These are phyloP conservation scores for Oasisia sp. DNA, from an alignment of 2,888 invertebrate genomes.

Conservation along the genomic window DNA sequence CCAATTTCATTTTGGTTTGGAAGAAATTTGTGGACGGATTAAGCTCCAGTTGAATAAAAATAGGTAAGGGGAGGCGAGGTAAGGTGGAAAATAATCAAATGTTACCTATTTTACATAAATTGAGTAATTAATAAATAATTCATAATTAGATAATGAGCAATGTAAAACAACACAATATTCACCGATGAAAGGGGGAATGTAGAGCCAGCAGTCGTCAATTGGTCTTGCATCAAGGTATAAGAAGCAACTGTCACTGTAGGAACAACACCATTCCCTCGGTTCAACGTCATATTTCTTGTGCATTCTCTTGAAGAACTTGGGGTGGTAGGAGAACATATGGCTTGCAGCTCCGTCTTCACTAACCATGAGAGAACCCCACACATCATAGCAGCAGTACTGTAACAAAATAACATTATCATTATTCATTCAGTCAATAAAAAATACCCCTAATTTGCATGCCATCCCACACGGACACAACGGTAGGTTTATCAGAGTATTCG, in stretches of 20 bases:
- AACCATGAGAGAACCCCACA: background rate
- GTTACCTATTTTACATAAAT: too few species aligned
- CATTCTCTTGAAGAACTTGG: background rate
- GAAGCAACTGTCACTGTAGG: background rate
- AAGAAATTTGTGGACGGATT: too few species aligned
- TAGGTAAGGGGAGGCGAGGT: too few species aligned
- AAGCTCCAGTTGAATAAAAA: too few species aligned
- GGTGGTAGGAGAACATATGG: background rate
- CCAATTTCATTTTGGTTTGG: too few species aligned
- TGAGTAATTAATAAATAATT: too few species aligned
- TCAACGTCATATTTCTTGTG: background rate
- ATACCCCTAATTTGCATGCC: background rate
- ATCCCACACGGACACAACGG: too few species aligned
- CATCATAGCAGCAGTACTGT: background rate
- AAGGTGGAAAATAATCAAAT: too few species aligned
- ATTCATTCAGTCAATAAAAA: background rate
- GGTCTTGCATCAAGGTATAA: background rate
- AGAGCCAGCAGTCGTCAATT: background rate
- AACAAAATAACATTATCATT: background rate
- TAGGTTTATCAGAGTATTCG: too few species aligned
- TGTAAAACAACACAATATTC: background rate
- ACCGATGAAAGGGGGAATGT: background rate
- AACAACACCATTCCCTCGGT: background rate
- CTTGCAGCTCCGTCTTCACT: background rate
- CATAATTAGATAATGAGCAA: background rate